Evolutionary conservation across 1,140 invertebrate species (phyloP), one percentile per base, ranked within the genome.

Genomic region (Whitmania pigra): DNA sequence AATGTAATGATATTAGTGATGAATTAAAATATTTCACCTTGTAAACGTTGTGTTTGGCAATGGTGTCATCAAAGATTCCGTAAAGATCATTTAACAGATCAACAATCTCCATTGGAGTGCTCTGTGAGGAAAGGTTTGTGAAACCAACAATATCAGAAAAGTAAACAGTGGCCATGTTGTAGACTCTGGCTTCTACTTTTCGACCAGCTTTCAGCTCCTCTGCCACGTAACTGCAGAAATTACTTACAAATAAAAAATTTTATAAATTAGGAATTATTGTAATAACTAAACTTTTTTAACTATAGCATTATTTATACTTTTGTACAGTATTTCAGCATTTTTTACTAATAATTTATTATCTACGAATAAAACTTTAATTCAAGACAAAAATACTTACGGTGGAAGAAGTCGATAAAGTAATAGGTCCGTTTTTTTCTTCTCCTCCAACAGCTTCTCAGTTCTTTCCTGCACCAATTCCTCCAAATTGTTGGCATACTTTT

Each of bases 31-130:
- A 63, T 25, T 11, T 29, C 74, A 94, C 93, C 86, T 97, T 97
- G 81, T 97, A 97, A 9, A 96, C 93, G 82, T 96, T 91, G 77
- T 92, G 96, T 77, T 93, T 89, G 78, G 91, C 92, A 73, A 96
- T 92, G 74, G 94, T 92, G 3, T 89, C 90, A 80, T 97, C 94
- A 78, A 96, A 96, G 76, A 89, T 90, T 13, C 91, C 91, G 80
- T 95, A 96, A 18, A 96, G 85, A 81, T 95, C 92, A 81, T 96
- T 96, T 11, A 97, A 86, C 5, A 97, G 84, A 79, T 94, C 90
- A 0, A 97, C 93, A 29, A 97, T 77, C 72, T 82, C 73, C 63
- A 81, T 74, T 0, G 80, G 80, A 18, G 76, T 73, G 63, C 73
- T 77, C 55, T 77, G 71, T 29, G 91, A 90, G 11, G 91, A 92